These are phyloP conservation scores for Onychomys leucogaster DNA, from an alignment of 2,797 vertebrate genomes.

Conservation along the genomic window DNA sequence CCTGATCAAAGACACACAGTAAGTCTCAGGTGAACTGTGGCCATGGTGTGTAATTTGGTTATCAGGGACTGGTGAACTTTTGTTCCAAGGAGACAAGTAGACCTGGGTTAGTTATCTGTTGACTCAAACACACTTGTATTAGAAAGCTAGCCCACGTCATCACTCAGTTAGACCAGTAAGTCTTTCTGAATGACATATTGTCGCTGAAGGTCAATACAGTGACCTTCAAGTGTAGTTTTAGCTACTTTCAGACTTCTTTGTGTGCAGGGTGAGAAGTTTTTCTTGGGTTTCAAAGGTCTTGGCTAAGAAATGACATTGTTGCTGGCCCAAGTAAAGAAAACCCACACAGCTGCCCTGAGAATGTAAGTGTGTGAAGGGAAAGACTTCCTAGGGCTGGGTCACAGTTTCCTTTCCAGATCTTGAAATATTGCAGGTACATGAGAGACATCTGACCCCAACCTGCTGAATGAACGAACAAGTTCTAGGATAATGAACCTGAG, in stretches of 20 bases:
- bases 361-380: not conserved
- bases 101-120: slow-evolving; percentile 2
- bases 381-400: not conserved
- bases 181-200: not conserved
- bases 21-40: not conserved
- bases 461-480: not conserved
- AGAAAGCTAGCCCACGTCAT: not conserved
- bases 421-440: not conserved
- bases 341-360: not conserved
- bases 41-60: not conserved
- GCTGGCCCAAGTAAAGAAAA: not conserved
- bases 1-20: not conserved
- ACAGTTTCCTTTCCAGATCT: not conserved
- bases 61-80: not conserved
- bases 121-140: not conserved
- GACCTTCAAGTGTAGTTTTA: not conserved
- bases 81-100: not conserved
- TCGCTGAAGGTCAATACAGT: not conserved
- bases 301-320: not conserved
- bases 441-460: not conserved
- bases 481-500: not conserved
- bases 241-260: not conserved
- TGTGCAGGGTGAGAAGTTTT: not conserved
- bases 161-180: not conserved
- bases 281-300: not conserved